Evolutionary conservation across 2,113 vertebrate genomes (phyloP).

Genomic region (Semnornis frantzii): DNA sequence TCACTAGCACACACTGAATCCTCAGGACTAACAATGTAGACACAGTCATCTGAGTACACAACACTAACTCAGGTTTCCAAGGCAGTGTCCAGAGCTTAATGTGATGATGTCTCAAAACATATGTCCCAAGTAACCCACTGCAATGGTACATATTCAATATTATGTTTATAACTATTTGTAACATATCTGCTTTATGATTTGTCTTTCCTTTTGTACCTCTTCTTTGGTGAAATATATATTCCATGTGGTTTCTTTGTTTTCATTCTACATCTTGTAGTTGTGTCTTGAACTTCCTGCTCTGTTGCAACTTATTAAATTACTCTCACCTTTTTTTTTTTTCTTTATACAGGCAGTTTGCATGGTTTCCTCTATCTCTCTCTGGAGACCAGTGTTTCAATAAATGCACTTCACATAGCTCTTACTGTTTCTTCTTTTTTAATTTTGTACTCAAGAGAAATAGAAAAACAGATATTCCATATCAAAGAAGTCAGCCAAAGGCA

Average conservation of each 20-base stretch:
- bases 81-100: constrained; percentile 13
- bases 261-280: not conserved
- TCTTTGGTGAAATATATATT: not conserved
- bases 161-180: not conserved
- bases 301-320: constrained; percentile 32
- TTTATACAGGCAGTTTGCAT: constrained; percentile 14
- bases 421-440: constrained; percentile 44
- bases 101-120: not conserved
- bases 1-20: not conserved
- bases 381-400: constrained; percentile 63
- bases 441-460: constrained; percentile 11
- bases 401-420: constrained; percentile 28
- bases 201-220: constrained; percentile 3
- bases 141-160: not conserved
- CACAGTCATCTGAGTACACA: not conserved
- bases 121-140: not conserved
- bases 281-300: constrained; percentile 52
- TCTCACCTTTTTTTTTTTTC: not conserved
- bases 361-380: constrained; percentile 60
- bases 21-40: not conserved
- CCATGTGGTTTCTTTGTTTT: constrained; percentile 6
- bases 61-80: not conserved
- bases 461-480: not conserved
- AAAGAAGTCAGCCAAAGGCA: not conserved
- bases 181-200: not conserved